Base-by-base conservation (phyloP, 1,140 invertebrate species). In the Riptortus pedestris region DNA sequence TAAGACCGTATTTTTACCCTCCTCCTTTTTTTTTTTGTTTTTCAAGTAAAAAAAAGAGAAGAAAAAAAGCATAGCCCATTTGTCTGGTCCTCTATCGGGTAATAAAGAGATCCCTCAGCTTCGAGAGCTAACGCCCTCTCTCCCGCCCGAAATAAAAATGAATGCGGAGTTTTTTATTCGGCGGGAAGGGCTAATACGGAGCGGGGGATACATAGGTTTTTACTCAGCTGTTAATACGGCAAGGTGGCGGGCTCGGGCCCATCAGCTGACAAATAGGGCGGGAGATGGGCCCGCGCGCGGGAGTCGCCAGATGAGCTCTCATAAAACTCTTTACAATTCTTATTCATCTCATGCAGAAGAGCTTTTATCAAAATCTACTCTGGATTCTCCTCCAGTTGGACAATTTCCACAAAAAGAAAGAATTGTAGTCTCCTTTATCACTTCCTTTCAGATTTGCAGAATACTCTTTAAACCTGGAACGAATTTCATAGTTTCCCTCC, bases 281-380 rank as follows among this genome's bases (percentile, higher is more conserved):
- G 22, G 45, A n/a, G n/a, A 3, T 9, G 45, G 12, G 45, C 9
- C 45, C 45, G n/a, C 45, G 45, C 45, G 4, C 45, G 45, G 45
- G 45, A 47, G 18, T 20, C 18, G 45, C 45, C 45, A 47, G 45
- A 47, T 47, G 45, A 47, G 45, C 18, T 22, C n/a, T 22, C 45
- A 47, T 47, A 47, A 47, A 47, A 47, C 45, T 47, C 45, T 47
- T 47, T 47, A 47, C 45, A 47, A 47, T 47, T 47, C 45, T 20
- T 47, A 47, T 47, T 47, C 45, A 47, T 47, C n/a, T n/a, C n/a
- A n/a, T n/a, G n/a, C 45, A 47, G 45, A 47, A 20, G 45, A 22
- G n/a, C n/a, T 22, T 47, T 47, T 47, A 47, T 47, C 45, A 47
- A 18, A 47, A 47, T 47, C 45, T 47, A 47, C 45, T 38, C 33